Evolutionary conservation across 1,140 invertebrate species (phyloP), one percentile per base, ranked within the genome.

Genomic region (Sycobia sp.): DNA sequence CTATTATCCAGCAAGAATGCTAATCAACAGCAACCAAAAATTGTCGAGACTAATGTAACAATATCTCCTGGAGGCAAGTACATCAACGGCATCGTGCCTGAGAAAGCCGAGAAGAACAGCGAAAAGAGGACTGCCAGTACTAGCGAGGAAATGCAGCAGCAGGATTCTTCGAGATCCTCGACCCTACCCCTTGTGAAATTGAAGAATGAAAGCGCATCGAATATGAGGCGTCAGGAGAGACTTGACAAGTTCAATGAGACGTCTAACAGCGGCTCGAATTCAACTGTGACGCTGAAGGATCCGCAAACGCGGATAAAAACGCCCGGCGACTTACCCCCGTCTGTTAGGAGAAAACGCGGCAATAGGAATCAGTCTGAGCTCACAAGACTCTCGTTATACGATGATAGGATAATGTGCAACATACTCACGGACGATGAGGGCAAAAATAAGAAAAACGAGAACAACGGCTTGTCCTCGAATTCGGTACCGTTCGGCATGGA

Each of bases 401-500:
- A 94, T 71, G 93, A 95, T 72, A 82, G 92, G 29, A 91, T 94
- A 82, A 95, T 94, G 92, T 83, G 83, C 60, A 83, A 83, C 44
- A 83, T 83, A 18, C 71, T 82, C 32, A 76, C 73, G 16, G 76
- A 75, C 14, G 72, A 73, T 20, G 73, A 78, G 0, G 55, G 18
- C 20, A 41, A 13, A 16, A 20, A 14, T 13, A 53, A 32, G 5
- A 32, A 5, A 13, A 23, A 18, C 11, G 43, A 9, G 20, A 34
- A 25, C 7, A 46, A 25, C 18, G 16, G 8, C 2, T 36, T 62
- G 1, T 49, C 41, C 8, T 80, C 76, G 32, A 79, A 72, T 55
- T 79, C 76, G 1, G 78, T 80, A 47, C 77, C 77, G 20, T 78
- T 78, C 56, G 76, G 76, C 54, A 79, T 79, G 75, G 78, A 79